phyloP scores from a whole-genome alignment of 2,797 vertebrate species.

The Neosalanx taihuensis region DNA sequence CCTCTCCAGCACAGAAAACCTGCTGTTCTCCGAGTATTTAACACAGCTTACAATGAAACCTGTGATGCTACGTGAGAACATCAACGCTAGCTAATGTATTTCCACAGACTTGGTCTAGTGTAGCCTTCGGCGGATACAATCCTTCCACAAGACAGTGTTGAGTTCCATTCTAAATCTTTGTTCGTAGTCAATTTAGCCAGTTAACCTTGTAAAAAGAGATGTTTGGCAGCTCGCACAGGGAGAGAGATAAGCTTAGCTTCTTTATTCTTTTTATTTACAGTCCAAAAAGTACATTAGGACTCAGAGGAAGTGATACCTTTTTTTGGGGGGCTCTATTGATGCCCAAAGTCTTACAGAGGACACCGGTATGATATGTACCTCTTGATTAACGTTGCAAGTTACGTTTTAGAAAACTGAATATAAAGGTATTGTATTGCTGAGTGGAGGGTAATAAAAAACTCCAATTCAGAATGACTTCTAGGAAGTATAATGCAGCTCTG shows the following conservation, averaged over 20 bases:
- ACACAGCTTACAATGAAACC: neutral
- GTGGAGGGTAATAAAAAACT: conserved; percentile 38
- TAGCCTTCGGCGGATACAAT: neutral
- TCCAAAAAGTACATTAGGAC: conserved; percentile 1
- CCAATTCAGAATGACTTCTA: conserved; percentile 47
- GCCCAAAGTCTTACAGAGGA: conserved; percentile 21
- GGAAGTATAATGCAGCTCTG: conserved; percentile 47
- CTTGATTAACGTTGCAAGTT: conserved; percentile 1
- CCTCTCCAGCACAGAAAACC: neutral
- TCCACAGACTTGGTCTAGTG: no score
- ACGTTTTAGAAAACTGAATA: conserved; percentile 11
- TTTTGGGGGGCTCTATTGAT: conserved; percentile 22
- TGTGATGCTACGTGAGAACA: conserved; percentile 2
- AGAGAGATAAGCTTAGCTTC: neutral
- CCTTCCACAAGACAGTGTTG: neutral
- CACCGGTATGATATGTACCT: conserved; percentile 42
- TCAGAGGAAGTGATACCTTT: neutral
- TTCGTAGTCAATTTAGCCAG: neutral
- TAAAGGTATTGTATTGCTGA: conserved; percentile 41
- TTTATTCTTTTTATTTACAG: neutral
- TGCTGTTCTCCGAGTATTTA: neutral
- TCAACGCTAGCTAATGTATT: no score
- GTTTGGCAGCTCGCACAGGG: conserved; percentile 1
- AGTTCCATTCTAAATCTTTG: neutral
- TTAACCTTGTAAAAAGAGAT: neutral